A percentile compares a stretch with the other conserved stretches of the same genome.
phyloP scores from a whole-genome alignment of 2,888 invertebrate species.

The Heliconius erato region DNA sequence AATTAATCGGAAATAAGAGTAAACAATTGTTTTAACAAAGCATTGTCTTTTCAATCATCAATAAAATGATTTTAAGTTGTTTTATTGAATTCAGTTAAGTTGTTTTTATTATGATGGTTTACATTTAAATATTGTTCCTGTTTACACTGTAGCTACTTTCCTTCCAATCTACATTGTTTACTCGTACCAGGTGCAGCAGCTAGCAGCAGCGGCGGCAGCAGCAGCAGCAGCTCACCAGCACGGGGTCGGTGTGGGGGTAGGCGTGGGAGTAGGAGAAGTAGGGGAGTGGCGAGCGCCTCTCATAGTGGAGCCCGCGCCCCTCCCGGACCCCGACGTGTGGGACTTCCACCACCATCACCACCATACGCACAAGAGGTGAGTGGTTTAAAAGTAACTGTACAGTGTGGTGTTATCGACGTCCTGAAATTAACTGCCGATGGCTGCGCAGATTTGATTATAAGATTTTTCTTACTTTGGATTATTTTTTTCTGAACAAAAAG shows the following conservation, averaged over 20 bases:
- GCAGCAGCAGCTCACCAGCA: slow-evolving; percentile 92
- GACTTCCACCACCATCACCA: slow-evolving; percentile 73
- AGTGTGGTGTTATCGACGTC: too few relatives aligned
- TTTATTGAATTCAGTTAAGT: too few relatives aligned
- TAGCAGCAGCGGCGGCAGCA: slow-evolving; percentile 93
- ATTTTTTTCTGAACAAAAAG: too few relatives aligned
- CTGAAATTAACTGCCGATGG: too few relatives aligned
- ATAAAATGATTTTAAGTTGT: too few relatives aligned
- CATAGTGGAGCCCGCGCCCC: slow-evolving; percentile 89
- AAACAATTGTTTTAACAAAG: too few relatives aligned
- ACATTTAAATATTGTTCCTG: neutral
- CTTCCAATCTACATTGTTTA: slow-evolving; percentile 2
- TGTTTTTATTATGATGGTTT: neutral
- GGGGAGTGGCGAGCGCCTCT: slow-evolving; percentile 95
- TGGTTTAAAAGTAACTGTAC: neutral
- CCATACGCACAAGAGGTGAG: slow-evolving; percentile 77
- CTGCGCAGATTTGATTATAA: too few relatives aligned
- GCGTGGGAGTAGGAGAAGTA: slow-evolving; percentile 73
- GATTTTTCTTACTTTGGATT: too few relatives aligned
- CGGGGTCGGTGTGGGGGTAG: slow-evolving; percentile 83
- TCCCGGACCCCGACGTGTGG: slow-evolving; percentile 79
- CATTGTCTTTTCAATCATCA: too few relatives aligned
- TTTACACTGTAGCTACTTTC: neutral
- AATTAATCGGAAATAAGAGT: too few relatives aligned
- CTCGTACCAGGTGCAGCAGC: slow-evolving; percentile 87